A percentile compares a stretch with the other conserved stretches of the same genome.
These are phyloP conservation scores for Thalassophryne amazonica DNA, from an alignment of 2,797 vertebrate species.

Conservation along the genomic window DNA sequence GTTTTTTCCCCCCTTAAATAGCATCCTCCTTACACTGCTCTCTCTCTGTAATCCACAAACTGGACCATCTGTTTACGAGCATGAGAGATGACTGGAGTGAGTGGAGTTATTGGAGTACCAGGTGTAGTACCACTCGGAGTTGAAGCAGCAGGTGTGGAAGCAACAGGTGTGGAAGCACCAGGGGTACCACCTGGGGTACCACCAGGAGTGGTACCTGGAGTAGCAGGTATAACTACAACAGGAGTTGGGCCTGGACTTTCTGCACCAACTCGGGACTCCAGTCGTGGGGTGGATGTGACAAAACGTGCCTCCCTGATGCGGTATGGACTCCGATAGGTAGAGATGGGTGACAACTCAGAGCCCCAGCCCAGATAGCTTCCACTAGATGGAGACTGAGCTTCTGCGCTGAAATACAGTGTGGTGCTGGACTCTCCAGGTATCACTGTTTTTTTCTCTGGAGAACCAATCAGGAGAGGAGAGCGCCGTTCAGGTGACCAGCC, in stretches of 20 bases:
- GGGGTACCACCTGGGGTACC: conserved; percentile 57
- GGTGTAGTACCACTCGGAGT: conserved; percentile 22
- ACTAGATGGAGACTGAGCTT: conserved; percentile 54
- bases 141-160: conserved; percentile 17
- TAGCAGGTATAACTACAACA: conserved; percentile 65
- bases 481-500: conserved; percentile 58
- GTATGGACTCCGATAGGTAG: conserved; percentile 71
- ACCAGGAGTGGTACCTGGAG: conserved; percentile 66
- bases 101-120: conserved; percentile 41
- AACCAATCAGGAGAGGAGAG: conserved; percentile 63
- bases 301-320: conserved; percentile 70
- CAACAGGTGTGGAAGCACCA: conserved; percentile 24
- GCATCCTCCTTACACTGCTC: conserved; percentile 50
- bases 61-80: conserved; percentile 73
- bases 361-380: conserved; percentile 53
- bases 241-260: conserved; percentile 44
- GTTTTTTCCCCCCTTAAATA: neutral
- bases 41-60: conserved; percentile 65
- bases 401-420: conserved; percentile 81
- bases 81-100: conserved; percentile 65
- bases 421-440: conserved; percentile 62
- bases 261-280: conserved; percentile 32
- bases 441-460: conserved; percentile 53
- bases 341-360: conserved; percentile 71
- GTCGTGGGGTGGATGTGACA: conserved; percentile 83